A percentile compares a stretch with the other conserved stretches of the same genome.
phyloP scores from a whole-genome alignment of 2,888 invertebrate species.

The Bombyx huttoni region DNA sequence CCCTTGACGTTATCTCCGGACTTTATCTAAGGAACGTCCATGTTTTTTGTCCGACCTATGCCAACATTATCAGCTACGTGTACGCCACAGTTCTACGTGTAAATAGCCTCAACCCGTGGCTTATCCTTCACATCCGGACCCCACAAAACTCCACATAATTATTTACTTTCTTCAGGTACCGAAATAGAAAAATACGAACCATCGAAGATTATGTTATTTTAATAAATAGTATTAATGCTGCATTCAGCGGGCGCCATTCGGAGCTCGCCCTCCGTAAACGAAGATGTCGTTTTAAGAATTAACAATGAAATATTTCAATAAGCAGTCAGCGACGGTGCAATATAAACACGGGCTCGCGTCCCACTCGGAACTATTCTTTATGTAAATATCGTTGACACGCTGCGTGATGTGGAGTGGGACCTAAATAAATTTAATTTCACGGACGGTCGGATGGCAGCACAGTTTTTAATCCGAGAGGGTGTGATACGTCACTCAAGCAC shows the following conservation, averaged over 20 bases:
- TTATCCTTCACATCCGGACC: conserved; percentile 45
- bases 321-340: conserved; percentile 47
- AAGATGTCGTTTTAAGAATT: conserved; percentile 53
- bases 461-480: conserved; percentile 50
- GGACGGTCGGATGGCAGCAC: conserved; percentile 30
- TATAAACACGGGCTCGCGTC: conserved; percentile 59
- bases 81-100: conserved; percentile 44
- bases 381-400: conserved; percentile 61
- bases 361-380: conserved; percentile 62
- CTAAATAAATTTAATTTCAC: conserved; percentile 70
- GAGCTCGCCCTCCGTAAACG: conserved; percentile 42
- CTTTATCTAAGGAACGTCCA: conserved; percentile 42
- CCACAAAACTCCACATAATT: conserved; percentile 19
- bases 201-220: conserved; percentile 54
- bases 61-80: conserved; percentile 47
- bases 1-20: conserved; percentile 33
- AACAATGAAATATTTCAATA: conserved; percentile 71
- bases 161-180: conserved; percentile 28
- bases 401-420: conserved; percentile 50
- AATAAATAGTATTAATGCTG: conserved; percentile 59
- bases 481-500: conserved; percentile 32
- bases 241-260: conserved; percentile 43
- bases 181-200: conserved; percentile 9
- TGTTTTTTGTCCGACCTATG: conserved; percentile 48
- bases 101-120: conserved; percentile 34